A percentile compares a stretch with the other conserved stretches of the same genome.
phyloP scores from a whole-genome alignment of 2,888 invertebrate genomes.

The Polyploca ridens region DNA sequence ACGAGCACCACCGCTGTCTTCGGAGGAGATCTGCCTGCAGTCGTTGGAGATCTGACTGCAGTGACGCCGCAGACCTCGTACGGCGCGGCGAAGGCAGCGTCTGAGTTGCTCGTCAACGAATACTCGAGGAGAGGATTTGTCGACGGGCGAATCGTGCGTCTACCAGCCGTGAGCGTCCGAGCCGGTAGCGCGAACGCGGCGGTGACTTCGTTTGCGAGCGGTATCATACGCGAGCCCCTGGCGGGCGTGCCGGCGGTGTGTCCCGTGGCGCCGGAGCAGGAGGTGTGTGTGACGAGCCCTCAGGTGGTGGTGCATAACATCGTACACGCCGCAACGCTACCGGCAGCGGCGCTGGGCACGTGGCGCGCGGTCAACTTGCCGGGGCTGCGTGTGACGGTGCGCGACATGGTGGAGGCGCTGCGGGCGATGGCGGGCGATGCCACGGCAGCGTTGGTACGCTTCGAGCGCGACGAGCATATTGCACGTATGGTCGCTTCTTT shows the following conservation, averaged over 20 bases:
- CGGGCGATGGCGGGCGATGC: constrained; percentile 54
- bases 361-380: constrained; percentile 66
- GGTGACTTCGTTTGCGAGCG: constrained; percentile 74
- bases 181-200: constrained; percentile 67
- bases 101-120: constrained; percentile 69
- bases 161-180: constrained; percentile 74
- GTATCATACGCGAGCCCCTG: constrained; percentile 70
- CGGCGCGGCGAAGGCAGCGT: constrained; percentile 70
- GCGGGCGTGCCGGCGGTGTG: constrained; percentile 50
- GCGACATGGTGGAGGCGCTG: constrained; percentile 60
- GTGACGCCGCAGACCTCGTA: constrained; percentile 69
- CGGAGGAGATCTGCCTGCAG: constrained; percentile 60
- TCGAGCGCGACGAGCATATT: constrained; percentile 49
- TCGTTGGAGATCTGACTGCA: constrained; percentile 58
- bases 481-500: constrained; percentile 60
- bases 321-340: constrained; percentile 53
- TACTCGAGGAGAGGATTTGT: constrained; percentile 68
- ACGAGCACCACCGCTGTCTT: constrained; percentile 66
- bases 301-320: constrained; percentile 59
- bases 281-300: constrained; percentile 68
- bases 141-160: constrained; percentile 62
- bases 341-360: constrained; percentile 43
- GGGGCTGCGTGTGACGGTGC: constrained; percentile 59
- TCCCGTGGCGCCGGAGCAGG: constrained; percentile 58
- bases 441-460: constrained; percentile 53